A percentile compares a stretch with the other conserved stretches of the same genome.
phyloP scores from a whole-genome alignment of 1,140 invertebrate genomes.

The Zaprionus lachaisei region DNA sequence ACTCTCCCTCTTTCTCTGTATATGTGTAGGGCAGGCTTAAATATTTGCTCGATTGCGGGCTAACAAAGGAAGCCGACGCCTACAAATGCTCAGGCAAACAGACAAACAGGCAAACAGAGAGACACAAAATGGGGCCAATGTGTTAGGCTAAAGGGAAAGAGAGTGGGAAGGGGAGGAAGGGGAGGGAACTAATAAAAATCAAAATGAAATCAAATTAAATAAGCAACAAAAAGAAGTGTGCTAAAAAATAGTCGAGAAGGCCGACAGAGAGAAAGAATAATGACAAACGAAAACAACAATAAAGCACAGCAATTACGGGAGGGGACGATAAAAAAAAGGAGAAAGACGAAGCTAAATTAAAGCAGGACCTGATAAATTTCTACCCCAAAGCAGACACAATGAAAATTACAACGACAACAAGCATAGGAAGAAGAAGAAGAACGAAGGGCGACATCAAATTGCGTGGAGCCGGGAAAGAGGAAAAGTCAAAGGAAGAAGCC shows the following conservation, averaged over 20 bases:
- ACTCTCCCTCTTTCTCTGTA: not conserved
- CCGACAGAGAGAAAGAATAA: constrained; percentile 28
- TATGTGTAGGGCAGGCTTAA: constrained; percentile 7
- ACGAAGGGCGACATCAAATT: constrained; percentile 40
- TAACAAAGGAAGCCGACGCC: constrained; percentile 36
- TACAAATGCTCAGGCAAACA: not conserved
- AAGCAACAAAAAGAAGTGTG: constrained; percentile 54
- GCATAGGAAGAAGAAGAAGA: not conserved
- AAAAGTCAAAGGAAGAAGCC: constrained; percentile 42
- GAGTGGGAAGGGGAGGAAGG: not conserved
- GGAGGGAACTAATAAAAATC: constrained; percentile 73
- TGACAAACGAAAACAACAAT: constrained; percentile 59
- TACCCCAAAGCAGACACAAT: constrained; percentile 74
- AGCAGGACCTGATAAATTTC: constrained; percentile 72
- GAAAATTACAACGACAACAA: constrained; percentile 60
- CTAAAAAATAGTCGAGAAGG: constrained; percentile 34
- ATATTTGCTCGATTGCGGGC: constrained; percentile 31
- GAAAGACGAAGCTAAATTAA: constrained; percentile 71
- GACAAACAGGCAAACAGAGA: not conserved
- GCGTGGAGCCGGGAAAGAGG: constrained; percentile 57
- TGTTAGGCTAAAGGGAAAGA: constrained; percentile 8
- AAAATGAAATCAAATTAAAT: constrained; percentile 82
- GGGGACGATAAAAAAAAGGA: constrained; percentile 49
- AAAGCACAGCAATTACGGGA: constrained; percentile 66
- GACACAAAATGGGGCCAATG: constrained; percentile 58